Evolutionary conservation across 2,888 invertebrate genomes (phyloP).

Genomic region (Philereme vetulata): DNA sequence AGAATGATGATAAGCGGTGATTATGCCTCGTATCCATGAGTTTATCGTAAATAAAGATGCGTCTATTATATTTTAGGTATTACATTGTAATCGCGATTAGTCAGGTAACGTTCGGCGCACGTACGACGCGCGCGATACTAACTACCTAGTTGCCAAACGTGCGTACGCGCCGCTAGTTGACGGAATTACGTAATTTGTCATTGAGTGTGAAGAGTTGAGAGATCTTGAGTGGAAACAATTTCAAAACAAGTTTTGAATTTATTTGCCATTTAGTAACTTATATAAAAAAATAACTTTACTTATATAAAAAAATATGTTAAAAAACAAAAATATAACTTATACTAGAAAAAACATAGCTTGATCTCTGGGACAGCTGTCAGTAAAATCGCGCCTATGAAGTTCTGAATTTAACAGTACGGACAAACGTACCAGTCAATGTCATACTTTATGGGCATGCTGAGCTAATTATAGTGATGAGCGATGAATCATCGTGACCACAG

Average conservation of each 20-base stretch:
- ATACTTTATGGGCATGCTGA: no score
- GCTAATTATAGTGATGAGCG: no score
- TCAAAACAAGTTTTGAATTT: not conserved
- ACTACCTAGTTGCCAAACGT: constrained; percentile 51
- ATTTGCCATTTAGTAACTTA: no score
- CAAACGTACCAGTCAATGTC: no score
- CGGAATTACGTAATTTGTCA: constrained; percentile 59
- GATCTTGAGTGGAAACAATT: constrained; percentile 44
- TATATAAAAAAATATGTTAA: no score
- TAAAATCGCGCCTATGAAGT: no score
- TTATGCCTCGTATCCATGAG: constrained; percentile 38
- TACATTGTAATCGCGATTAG: constrained; percentile 29
- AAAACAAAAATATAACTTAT: no score
- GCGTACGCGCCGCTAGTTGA: constrained; percentile 54
- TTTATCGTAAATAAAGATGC: constrained; percentile 43
- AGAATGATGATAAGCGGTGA: constrained; percentile 38
- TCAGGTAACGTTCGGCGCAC: constrained; percentile 28
- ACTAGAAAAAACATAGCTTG: no score
- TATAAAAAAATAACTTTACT: no score
- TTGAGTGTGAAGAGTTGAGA: constrained; percentile 48
- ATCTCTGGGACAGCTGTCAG: no score
- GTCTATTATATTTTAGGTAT: constrained; percentile 27
- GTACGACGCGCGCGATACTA: constrained; percentile 32
- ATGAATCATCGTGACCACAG: no score
- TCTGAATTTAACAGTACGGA: no score